A percentile compares a stretch with the other conserved stretches of the same genome.
Conservation (phyloP, 2,113 vertebrate species). For the Pandion haliaetus region DNA sequence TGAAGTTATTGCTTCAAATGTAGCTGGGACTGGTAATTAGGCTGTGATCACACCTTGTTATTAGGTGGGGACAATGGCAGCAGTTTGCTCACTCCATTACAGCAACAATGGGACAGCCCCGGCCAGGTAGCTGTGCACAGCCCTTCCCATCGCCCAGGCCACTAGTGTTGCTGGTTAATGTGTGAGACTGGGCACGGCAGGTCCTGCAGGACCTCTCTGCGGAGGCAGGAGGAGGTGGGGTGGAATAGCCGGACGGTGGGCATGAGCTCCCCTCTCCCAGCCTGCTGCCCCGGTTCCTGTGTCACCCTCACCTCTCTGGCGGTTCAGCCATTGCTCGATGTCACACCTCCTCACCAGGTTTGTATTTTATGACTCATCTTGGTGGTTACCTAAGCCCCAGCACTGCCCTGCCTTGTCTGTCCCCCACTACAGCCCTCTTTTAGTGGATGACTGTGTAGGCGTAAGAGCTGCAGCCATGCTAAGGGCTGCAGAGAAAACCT, state of each 20-base stretch:
- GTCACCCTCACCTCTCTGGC: neutral
- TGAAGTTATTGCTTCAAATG: neutral
- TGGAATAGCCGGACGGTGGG: neutral
- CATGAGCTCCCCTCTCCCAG: neutral
- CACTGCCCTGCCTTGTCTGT: neutral
- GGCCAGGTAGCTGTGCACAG: neutral
- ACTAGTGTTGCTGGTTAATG: slow-evolving; percentile 26
- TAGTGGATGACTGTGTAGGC: neutral
- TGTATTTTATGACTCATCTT: neutral
- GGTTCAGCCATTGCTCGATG: accelerated
- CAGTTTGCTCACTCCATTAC: neutral
- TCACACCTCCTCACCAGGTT: neutral
- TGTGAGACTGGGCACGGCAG: neutral
- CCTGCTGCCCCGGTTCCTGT: accelerated
- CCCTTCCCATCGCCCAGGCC: neutral
- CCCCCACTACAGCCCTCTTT: neutral
- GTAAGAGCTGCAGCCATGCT: neutral
- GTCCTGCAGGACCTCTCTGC: neutral
- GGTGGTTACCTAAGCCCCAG: neutral
- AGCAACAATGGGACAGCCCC: neutral
- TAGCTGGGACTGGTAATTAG: neutral
- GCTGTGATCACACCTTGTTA: neutral
- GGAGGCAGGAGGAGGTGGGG: neutral
- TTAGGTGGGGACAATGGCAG: neutral
- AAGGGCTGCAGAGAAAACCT: neutral